Percentiles rank a stretch among this genome's conserved stretches.
phyloP scores from a whole-genome alignment of 2,888 invertebrate species.

The Pollenia amentaria region DNA sequence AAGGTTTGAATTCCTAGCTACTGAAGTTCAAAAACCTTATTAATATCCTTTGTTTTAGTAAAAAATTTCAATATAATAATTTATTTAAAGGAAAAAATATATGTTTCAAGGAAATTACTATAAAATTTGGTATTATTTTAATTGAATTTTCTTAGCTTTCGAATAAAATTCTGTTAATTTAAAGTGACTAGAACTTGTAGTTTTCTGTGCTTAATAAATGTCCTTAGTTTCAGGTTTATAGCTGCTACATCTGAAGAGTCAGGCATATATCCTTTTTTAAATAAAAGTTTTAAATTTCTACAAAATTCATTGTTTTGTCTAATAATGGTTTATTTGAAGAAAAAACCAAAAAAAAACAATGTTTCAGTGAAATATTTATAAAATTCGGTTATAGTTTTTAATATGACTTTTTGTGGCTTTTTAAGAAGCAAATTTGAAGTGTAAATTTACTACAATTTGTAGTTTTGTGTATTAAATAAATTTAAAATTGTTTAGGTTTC shows the following conservation, averaged over 20 bases:
- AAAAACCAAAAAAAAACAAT: no score
- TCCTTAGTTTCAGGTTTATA: neutral
- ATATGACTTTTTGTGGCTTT: no score
- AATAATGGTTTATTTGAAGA: no score
- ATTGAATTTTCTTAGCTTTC: neutral
- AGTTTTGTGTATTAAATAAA: neutral
- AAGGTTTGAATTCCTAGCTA: no score
- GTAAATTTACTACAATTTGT: neutral
- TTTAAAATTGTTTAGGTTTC: neutral
- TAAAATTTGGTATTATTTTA: neutral
- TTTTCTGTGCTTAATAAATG: neutral
- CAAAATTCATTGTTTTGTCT: no score
- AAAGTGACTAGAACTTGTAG: neutral
- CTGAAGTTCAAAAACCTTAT: no score
- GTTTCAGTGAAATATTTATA: no score
- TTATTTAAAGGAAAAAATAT: neutral
- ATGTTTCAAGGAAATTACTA: no score
- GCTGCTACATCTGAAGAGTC: neutral
- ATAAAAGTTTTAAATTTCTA: no score
- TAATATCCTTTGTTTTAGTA: no score
- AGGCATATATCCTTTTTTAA: neutral
- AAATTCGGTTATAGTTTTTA: no score
- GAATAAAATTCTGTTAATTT: neutral
- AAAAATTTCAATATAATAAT: neutral
- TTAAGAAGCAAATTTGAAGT: no score